These are phyloP conservation scores for Drosophila macrothrix DNA, from an alignment of 2,888 invertebrate species.

Conservation along the genomic window DNA sequence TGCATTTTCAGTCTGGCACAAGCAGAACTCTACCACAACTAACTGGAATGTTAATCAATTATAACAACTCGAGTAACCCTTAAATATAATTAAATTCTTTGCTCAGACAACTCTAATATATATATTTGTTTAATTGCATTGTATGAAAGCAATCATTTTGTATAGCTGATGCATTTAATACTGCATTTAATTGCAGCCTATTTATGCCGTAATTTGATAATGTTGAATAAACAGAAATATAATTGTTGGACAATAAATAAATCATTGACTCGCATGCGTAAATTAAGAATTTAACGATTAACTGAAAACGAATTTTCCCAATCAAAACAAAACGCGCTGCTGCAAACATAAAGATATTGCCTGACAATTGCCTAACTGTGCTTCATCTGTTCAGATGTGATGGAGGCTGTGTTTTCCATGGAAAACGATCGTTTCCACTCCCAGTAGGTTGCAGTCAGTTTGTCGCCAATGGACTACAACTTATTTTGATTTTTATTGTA, in stretches of 20 bases:
- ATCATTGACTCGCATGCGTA: conserved; percentile 50
- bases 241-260: conserved; percentile 54
- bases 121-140: neutral
- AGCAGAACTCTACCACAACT: neutral
- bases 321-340: conserved; percentile 53
- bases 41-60: conserved; percentile 2
- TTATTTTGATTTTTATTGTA: conserved; percentile 78
- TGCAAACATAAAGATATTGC: conserved; percentile 35
- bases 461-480: conserved; percentile 72
- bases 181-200: conserved; percentile 35
- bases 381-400: neutral
- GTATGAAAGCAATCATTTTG: conserved; percentile 6
- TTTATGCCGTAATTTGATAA: conserved; percentile 63
- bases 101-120: neutral
- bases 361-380: conserved; percentile 41
- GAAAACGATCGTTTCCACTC: conserved; percentile 37
- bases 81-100: neutral
- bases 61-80: neutral
- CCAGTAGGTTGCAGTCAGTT: conserved; percentile 45
- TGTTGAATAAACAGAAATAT: conserved; percentile 47
- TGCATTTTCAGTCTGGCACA: conserved; percentile 1
- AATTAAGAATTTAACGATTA: conserved; percentile 32
- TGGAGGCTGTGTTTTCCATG: conserved; percentile 32
- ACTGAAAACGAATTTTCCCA: conserved; percentile 34
- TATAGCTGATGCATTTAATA: conserved; percentile 36